Evolutionary conservation across 1,140 invertebrate genomes (phyloP), one percentile per base, ranked within the genome.

Genomic region (Drosophila lini): DNA sequence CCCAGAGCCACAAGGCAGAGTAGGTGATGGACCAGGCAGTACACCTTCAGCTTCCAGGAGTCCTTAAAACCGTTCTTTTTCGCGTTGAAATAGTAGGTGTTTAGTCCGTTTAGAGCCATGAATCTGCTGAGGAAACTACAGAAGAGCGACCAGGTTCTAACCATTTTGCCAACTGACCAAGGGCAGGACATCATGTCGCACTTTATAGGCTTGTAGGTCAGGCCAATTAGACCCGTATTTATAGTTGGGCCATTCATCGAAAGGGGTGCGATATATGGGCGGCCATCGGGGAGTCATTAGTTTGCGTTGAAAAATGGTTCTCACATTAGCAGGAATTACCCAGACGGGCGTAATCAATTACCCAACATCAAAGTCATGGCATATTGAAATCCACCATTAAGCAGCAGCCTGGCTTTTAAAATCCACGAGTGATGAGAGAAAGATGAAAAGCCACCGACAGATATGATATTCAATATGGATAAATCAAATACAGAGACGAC

Each of bases 391-490:
- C 19, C 4, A 9, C 22, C 10, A 64, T 34, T 19, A 8, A 25
- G 22, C 32, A 34, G 16, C 25, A 34, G 25, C 13, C 15, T 6
- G 52, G 36, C 15, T 53, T 53, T 53, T 22, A 19, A 34, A 11
- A 16, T 28, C 45, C 45, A 0, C 44, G 0, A 25, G 9, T 55
- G 19, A 38, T 5, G 25, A 58, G 41, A 41, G 9, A 31, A 59
- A 59, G 52, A 73, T 73, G 65, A 71, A 73, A 70, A 41, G 52
- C 19, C 52, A 71, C 13, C n/a, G 42, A 40, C n/a, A 28, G 34
- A 58, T 57, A 58, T 71, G 67, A 59, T 50, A 50, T 71, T 71
- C 69, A 71, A 68, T 68, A 53, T 58, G 55, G 55, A 77, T 77
- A 77, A 60, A 77, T 68, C 74, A 77, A 77, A 77, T 67, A 69